A percentile compares a stretch with the other conserved stretches of the same genome.
Evolutionary conservation across 2,113 vertebrate species (phyloP).

Genomic region (Dryoscopus gambensis): DNA sequence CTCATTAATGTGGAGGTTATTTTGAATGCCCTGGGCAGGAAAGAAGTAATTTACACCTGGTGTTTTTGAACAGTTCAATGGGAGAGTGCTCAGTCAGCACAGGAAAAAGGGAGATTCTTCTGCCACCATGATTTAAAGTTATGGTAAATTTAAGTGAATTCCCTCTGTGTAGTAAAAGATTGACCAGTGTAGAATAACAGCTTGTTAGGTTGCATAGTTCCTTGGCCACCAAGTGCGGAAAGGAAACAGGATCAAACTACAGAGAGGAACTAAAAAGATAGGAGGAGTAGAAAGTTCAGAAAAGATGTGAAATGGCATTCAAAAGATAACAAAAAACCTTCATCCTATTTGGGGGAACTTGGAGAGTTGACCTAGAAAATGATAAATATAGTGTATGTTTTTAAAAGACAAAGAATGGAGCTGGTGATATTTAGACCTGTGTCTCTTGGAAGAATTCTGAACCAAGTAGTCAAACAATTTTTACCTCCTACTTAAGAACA

Average conservation of each 20-base stretch:
- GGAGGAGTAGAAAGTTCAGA: not conserved
- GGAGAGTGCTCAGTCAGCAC: not conserved
- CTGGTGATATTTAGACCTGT: not conserved
- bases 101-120: not conserved
- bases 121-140: not conserved
- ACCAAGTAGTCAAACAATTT: not conserved
- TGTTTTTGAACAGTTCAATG: not conserved
- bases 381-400: not conserved
- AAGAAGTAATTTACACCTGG: not conserved
- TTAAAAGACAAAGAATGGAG: not conserved
- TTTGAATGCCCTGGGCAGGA: not conserved
- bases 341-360: not conserved
- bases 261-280: not conserved
- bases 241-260: not conserved
- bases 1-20: not conserved
- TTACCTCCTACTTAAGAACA: conserved; percentile 7
- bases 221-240: not conserved
- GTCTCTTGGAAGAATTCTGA: not conserved
- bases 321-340: not conserved
- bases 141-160: not conserved
- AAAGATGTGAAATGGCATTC: not conserved
- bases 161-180: not conserved
- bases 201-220: not conserved
- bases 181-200: not conserved
- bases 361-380: not conserved